Conservation (phyloP, 2,797 vertebrate genomes). For the Rhinella marina region DNA sequence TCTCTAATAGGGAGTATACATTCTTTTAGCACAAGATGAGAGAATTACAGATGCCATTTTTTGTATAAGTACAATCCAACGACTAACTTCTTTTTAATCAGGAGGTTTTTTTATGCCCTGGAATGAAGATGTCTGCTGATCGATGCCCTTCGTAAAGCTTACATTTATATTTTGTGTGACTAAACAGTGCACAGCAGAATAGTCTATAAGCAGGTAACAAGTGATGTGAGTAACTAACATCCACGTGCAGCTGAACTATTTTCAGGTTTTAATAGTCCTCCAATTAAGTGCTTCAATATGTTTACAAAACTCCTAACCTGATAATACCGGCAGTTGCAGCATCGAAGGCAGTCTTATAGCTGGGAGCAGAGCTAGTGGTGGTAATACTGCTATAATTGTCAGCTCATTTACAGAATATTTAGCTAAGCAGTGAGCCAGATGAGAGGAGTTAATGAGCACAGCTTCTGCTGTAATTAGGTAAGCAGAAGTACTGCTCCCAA, state of each 20-base stretch:
- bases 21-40: too few relatives aligned
- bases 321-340: constrained; percentile 86
- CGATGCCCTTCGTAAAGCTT: not conserved
- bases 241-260: constrained; percentile 68
- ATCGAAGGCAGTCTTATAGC: constrained; percentile 87
- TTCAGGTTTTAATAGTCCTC: constrained; percentile 76
- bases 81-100: not conserved
- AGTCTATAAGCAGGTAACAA: not conserved
- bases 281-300: constrained; percentile 83
- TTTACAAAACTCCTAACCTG: constrained; percentile 82
- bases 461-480: constrained; percentile 91
- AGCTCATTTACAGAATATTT: constrained; percentile 93
- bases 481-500: constrained; percentile 83
- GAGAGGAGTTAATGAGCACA: constrained; percentile 94
- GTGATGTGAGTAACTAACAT: constrained; percentile 64
- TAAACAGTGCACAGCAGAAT: not conserved
- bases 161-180: not conserved
- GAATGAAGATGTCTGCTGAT: not conserved
- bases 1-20: too few relatives aligned
- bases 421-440: constrained; percentile 91
- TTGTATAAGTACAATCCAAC: not conserved
- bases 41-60: too few relatives aligned
- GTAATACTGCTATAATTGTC: constrained; percentile 90
- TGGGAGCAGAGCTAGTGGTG: constrained; percentile 79
- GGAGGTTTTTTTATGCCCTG: not conserved